These are phyloP conservation scores for Euphysa ruthae DNA, from an alignment of 30 jellyfish, hydroid and myxozoan species.

Conservation along the genomic window DNA sequence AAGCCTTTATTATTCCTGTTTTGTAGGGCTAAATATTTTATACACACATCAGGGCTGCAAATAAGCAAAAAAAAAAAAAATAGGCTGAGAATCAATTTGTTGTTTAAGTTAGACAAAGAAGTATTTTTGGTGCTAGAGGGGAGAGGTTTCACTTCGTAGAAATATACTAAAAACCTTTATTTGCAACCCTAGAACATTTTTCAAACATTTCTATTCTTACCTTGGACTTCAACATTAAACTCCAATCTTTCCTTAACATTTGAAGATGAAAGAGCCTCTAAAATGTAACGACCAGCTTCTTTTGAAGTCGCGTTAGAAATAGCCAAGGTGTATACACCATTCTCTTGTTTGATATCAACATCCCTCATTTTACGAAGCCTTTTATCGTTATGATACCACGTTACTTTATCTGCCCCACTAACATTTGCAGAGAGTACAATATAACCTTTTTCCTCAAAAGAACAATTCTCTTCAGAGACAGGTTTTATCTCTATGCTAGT, in stretches of 20 bases:
- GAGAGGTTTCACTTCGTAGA: too few relatives aligned
- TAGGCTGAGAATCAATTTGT: too few relatives aligned
- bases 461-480: background rate
- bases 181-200: too few relatives aligned
- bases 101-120: too few relatives aligned
- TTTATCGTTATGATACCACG: slow-evolving; percentile 47
- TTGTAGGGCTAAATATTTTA: too few relatives aligned
- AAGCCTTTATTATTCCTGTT: too few relatives aligned
- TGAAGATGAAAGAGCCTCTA: slow-evolving; percentile 2
- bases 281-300: background rate
- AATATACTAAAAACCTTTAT: too few relatives aligned
- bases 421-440: slow-evolving; percentile 11
- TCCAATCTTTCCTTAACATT: background rate
- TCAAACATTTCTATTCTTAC: too few relatives aligned
- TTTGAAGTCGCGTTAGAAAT: background rate
- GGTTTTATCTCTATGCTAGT: background rate
- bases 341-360: slow-evolving; percentile 11
- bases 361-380: slow-evolving; percentile 20
- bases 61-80: too few relatives aligned
- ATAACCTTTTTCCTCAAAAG: background rate
- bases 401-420: slow-evolving; percentile 6
- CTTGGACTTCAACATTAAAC: background rate
- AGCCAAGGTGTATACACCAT: background rate
- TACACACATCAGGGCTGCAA: too few relatives aligned
- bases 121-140: too few relatives aligned